Percentiles rank a stretch among this genome's conserved stretches.
phyloP scores from a whole-genome alignment of 2,113 vertebrate genomes.

The Phyllostomus discolor region DNA sequence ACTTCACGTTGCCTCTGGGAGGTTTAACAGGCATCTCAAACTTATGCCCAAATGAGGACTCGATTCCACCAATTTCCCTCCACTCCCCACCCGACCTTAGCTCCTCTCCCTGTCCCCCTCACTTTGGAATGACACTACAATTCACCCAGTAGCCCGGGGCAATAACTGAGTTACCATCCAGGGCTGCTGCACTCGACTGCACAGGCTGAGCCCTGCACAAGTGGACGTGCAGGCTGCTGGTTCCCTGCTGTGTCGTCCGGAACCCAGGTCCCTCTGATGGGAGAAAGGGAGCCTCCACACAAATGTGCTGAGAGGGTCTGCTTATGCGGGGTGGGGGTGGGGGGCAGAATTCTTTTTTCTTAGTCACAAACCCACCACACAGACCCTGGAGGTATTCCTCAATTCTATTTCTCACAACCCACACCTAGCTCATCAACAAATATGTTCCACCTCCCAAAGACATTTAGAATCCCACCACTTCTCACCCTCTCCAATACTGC shows the following conservation, averaged over 20 bases:
- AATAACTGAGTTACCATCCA: not conserved
- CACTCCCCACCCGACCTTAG: not conserved
- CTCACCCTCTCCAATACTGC: not conserved
- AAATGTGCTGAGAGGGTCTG: not conserved
- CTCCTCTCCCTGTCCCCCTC: not conserved
- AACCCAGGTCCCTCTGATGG: not conserved
- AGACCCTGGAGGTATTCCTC: not conserved
- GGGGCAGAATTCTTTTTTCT: not conserved
- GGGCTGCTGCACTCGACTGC: not conserved
- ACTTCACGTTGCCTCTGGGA: not conserved
- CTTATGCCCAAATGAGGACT: not conserved
- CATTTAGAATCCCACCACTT: not conserved
- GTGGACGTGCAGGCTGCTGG: rapidly evolving
- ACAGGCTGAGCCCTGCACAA: not conserved
- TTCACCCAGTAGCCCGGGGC: not conserved
- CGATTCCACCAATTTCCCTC: not conserved
- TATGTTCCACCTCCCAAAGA: not conserved
- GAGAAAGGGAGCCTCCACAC: not conserved
- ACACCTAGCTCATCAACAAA: not conserved
- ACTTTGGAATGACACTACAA: not conserved
- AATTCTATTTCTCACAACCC: not conserved
- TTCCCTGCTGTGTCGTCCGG: not conserved
- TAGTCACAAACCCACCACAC: not conserved
- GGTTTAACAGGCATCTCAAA: not conserved
- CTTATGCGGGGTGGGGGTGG: not conserved